phyloP scores from a whole-genome alignment of 2,113 vertebrate species.

The Sander vitreus region DNA sequence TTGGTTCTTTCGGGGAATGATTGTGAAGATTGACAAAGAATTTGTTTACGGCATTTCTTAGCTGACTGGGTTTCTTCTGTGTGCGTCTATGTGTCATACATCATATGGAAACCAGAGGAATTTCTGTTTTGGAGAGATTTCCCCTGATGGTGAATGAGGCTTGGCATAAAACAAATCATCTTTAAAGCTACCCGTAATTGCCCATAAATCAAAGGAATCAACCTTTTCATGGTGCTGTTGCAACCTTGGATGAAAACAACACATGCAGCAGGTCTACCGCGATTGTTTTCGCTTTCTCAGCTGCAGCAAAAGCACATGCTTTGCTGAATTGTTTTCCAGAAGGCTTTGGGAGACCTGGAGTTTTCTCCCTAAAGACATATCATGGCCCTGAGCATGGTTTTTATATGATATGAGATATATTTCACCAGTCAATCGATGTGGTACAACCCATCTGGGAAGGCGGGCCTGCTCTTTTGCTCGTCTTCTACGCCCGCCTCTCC shows the following conservation, averaged over 20 bases:
- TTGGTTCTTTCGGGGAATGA: no score
- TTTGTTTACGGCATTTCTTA: no score
- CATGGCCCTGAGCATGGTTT: conserved; percentile 65
- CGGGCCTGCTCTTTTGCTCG: conserved; percentile 64
- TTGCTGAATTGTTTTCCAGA: conserved; percentile 70
- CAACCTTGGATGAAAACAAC: conserved; percentile 19
- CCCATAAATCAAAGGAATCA: conserved; percentile 51
- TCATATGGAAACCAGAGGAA: conserved; percentile 1
- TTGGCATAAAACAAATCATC: conserved; percentile 46
- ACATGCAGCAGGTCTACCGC: conserved; percentile 18
- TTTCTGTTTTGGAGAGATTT: conserved; percentile 28
- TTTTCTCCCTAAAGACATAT: conserved; percentile 72
- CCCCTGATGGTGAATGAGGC: conserved; percentile 33
- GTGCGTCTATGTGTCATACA: not conserved
- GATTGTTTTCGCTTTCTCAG: conserved; percentile 37
- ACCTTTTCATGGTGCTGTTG: conserved; percentile 2
- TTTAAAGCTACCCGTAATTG: conserved; percentile 59
- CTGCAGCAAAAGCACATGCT: conserved; percentile 29
- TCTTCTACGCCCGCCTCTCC: conserved; percentile 59
- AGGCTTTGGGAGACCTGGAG: conserved; percentile 54
- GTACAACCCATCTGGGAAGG: conserved; percentile 76
- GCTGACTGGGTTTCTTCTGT: no score
- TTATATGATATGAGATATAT: conserved; percentile 80
- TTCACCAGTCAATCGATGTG: conserved; percentile 82
- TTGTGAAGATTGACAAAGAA: no score